Evolutionary conservation across 1,140 invertebrate species (phyloP), one percentile per base, ranked within the genome.

Genomic region (Cotesia chilonis): DNA sequence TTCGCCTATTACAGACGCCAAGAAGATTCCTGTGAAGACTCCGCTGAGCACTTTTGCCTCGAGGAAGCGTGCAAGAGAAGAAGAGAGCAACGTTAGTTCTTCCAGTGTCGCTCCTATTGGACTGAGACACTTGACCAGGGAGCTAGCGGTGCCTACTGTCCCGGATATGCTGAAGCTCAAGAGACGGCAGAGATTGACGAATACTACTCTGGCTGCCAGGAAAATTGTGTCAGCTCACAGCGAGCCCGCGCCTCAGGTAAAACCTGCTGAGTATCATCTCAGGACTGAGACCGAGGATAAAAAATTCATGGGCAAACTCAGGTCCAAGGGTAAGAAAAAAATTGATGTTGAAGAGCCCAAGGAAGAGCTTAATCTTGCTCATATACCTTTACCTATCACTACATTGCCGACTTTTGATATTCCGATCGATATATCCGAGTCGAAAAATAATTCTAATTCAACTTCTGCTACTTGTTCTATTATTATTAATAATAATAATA

Each of bases 1-100:
- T 0, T 92, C 92, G 2, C 92, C 93, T 1, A 83, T 94, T 66
- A 88, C 87, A n/a, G 92, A 93, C 80, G 92, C 90, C 20, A 92
- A 90, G 77, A 91, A 92, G 76, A 92, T 93, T 79, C 91, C 92
- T n/a, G 80, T 87, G 1, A 83, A 82, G 63, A 83, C 65, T 72
- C 20, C 68, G 28, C 68, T 9, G 66, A 68, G 59, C 12, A 65
- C 64, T 4, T 20, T 59, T 3, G 74, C 76, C 1, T 61, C 74
- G 4, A 64, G 37, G 7, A 68, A 28, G 28, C 35, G 4, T 70
- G 14, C 41, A 2, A 9, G 57, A 7, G 2, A 83, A 73, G 12
- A 84, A 83, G 51, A 75, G 83, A 59, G 2, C 57, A 1, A 74
- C 80, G 5, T 81, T 84, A 12, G 67, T 66, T 4, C 41, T 80